Percentiles rank a stretch among this genome's conserved stretches.
phyloP scores from a whole-genome alignment of 1,140 invertebrate genomes.

The Pantala flavescens region DNA sequence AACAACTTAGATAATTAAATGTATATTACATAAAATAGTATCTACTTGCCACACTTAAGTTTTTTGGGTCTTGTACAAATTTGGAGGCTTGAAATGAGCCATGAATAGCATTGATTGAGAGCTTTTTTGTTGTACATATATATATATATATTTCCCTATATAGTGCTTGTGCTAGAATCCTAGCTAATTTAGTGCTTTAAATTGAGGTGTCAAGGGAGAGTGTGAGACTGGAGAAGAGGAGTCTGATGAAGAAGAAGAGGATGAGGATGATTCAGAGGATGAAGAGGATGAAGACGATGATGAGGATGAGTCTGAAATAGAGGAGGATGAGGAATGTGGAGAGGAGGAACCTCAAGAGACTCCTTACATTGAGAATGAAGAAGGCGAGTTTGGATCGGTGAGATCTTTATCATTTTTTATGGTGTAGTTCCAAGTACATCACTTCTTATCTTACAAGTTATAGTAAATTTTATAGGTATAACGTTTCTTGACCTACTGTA shows the following conservation, averaged over 20 bases:
- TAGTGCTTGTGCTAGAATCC: neutral
- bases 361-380: slow-evolving; percentile 46
- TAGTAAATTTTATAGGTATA: no score
- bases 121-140: no score
- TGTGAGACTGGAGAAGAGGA: slow-evolving; percentile 29
- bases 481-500: no score
- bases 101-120: no score
- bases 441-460: neutral
- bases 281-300: slow-evolving; percentile 29
- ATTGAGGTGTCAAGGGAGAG: neutral
- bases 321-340: slow-evolving; percentile 27
- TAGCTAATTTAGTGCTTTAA: slow-evolving; percentile 1
- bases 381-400: slow-evolving; percentile 56
- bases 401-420: no score
- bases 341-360: slow-evolving; percentile 42
- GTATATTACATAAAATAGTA: no score
- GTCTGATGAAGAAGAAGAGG: slow-evolving; percentile 30
- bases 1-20: no score
- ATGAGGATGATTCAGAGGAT: neutral
- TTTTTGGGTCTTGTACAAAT: no score
- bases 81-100: no score
- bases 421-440: neutral
- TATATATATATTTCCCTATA: no score
- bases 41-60: no score
- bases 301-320: slow-evolving; percentile 37